A percentile compares a stretch with the other conserved stretches of the same genome.
Evolutionary conservation across 2,888 invertebrate genomes (phyloP).

Genomic region (Anarsia innoxiella): DNA sequence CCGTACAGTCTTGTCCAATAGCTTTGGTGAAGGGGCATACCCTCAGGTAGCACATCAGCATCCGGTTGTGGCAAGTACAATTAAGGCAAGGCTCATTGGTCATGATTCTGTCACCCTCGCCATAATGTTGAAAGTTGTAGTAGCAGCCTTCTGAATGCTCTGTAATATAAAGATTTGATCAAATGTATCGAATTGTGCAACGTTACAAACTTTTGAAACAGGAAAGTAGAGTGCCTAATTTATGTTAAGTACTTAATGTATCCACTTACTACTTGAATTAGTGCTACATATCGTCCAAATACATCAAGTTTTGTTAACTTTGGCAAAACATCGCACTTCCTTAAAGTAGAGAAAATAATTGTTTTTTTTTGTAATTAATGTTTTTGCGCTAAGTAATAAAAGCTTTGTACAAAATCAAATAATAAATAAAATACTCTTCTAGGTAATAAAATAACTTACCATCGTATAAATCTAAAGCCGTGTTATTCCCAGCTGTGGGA

Average conservation of each 20-base stretch:
- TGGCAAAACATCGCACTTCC: no score
- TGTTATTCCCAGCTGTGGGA: conserved; percentile 77
- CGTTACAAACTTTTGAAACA: no score
- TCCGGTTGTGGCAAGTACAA: conserved; percentile 95
- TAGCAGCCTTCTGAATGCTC: conserved; percentile 84
- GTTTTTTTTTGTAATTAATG: no score
- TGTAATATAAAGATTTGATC: no score
- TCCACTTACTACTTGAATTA: no score
- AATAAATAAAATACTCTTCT: neutral
- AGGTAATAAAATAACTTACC: conserved; percentile 35
- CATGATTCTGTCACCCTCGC: conserved; percentile 93
- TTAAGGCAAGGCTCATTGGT: conserved; percentile 97
- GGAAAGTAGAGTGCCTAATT: no score
- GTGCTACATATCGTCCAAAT: no score
- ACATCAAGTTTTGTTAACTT: no score
- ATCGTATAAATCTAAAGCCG: conserved; percentile 79
- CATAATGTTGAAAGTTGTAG: conserved; percentile 95
- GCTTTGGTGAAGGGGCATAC: conserved; percentile 96
- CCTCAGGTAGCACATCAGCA: conserved; percentile 95
- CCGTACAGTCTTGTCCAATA: conserved; percentile 92
- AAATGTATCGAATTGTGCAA: no score
- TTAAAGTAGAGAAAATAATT: no score
- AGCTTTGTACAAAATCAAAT: neutral
- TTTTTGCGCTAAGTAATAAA: neutral
- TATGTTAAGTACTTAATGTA: no score